Evolutionary conservation across 1,140 invertebrate species (phyloP).

Genomic region (Aphelenchoides fujianensis): DNA sequence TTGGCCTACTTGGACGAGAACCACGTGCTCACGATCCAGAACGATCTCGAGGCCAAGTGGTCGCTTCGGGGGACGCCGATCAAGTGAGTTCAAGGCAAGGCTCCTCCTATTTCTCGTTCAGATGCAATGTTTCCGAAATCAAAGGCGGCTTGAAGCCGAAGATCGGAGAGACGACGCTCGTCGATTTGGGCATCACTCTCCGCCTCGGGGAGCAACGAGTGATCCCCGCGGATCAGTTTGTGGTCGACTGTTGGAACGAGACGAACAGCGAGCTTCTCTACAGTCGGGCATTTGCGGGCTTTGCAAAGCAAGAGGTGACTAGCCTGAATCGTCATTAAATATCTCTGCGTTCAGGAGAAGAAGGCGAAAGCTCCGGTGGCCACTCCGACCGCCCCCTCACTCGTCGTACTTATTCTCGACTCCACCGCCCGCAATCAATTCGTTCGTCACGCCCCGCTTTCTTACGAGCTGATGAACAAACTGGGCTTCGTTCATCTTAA

Average conservation of each 20-base stretch:
- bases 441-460: slow-evolving; percentile 44
- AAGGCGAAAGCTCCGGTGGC: slow-evolving; percentile 11
- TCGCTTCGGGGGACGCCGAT: neutral
- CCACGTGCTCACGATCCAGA: neutral
- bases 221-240: slow-evolving; percentile 31
- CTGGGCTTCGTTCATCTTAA: slow-evolving; percentile 45
- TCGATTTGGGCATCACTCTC: neutral
- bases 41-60: slow-evolving; percentile 14
- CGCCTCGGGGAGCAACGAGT: slow-evolving; percentile 9
- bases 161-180: neutral
- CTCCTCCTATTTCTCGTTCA: neutral
- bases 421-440: slow-evolving; percentile 50
- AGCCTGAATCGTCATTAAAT: slow-evolving; percentile 17
- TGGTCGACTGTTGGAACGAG: slow-evolving; percentile 23
- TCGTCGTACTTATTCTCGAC: slow-evolving; percentile 42
- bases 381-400: slow-evolving; percentile 26
- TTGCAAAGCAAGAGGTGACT: slow-evolving; percentile 27
- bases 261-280: slow-evolving; percentile 30
- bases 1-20: slow-evolving; percentile 7
- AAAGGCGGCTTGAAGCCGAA: slow-evolving; percentile 5
- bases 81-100: neutral
- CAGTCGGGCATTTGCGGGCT: slow-evolving; percentile 31
- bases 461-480: slow-evolving; percentile 46
- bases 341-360: slow-evolving; percentile 20
- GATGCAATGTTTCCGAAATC: slow-evolving; percentile 7